Percentiles rank a stretch among this genome's conserved stretches.
These are phyloP conservation scores for Eolophus roseicapilla DNA, from an alignment of 2,113 vertebrate species.

Conservation along the genomic window DNA sequence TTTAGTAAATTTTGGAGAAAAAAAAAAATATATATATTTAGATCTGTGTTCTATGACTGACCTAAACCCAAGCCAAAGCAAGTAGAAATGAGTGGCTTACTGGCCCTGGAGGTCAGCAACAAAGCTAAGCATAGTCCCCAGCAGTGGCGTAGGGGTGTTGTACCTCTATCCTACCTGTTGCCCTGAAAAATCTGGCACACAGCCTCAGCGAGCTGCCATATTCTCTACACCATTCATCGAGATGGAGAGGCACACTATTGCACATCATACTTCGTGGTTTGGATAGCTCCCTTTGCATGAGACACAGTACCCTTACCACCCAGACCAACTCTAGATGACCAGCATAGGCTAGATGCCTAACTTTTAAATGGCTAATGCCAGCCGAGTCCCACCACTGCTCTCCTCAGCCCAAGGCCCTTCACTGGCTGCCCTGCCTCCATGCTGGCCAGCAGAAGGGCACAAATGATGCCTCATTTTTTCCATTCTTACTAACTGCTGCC, in stretches of 20 bases:
- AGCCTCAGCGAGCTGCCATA: rapidly evolving
- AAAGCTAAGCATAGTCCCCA: not conserved
- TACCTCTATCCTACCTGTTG: not conserved
- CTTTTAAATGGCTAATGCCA: not conserved
- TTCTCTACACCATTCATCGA: not conserved
- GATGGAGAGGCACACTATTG: not conserved
- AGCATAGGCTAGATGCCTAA: not conserved
- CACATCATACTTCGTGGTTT: not conserved
- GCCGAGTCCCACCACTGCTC: not conserved
- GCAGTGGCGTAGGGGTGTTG: not conserved
- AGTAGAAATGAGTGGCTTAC: not conserved
- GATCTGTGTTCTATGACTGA: not conserved
- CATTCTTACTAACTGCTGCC: not conserved
- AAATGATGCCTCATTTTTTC: not conserved
- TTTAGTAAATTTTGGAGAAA: not conserved
- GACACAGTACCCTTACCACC: rapidly evolving
- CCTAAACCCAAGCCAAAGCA: not conserved
- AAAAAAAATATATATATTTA: not conserved
- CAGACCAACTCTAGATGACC: not conserved
- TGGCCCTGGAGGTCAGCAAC: not conserved
- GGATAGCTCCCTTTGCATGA: not conserved
- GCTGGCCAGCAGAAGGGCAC: not conserved
- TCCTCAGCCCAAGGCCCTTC: not conserved
- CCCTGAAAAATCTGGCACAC: not conserved
- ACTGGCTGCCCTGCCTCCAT: not conserved